Evolutionary conservation across 2,888 invertebrate genomes (phyloP).

Genomic region (Bugulina stolonifera): DNA sequence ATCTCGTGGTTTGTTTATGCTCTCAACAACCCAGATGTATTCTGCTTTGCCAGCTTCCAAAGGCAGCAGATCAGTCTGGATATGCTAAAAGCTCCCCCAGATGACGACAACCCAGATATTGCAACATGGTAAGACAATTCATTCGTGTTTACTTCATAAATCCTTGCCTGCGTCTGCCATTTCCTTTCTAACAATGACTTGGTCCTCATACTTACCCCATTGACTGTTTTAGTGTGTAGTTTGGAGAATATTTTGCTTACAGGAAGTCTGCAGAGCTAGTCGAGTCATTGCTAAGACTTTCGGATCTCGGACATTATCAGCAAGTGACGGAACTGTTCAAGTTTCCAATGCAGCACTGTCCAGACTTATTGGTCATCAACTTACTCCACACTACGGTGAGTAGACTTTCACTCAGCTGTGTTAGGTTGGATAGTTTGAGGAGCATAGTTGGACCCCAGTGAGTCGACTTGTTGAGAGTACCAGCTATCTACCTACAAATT

Average conservation of each 20-base stretch:
- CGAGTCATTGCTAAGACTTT: constrained; percentile 76
- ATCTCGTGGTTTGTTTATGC: constrained; percentile 80
- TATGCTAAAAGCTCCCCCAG: constrained; percentile 85
- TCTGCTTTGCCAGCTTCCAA: constrained; percentile 86
- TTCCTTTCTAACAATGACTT: too few relatives aligned
- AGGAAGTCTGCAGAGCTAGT: constrained; percentile 81
- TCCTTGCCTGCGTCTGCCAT: too few relatives aligned
- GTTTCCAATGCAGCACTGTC: constrained; percentile 84
- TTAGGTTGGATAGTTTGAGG: too few relatives aligned
- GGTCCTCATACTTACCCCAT: too few relatives aligned
- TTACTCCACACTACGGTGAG: constrained; percentile 74
- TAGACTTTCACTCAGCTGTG: too few relatives aligned
- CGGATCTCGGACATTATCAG: constrained; percentile 77
- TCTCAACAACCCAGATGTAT: constrained; percentile 83
- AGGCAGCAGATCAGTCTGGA: constrained; percentile 81
- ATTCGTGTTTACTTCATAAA: too few relatives aligned
- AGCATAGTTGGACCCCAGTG: too few relatives aligned
- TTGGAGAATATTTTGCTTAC: constrained; percentile 29
- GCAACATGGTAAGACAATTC: constrained; percentile 75
- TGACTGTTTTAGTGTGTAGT: too few relatives aligned
- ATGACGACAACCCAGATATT: constrained; percentile 87
- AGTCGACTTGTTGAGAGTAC: too few relatives aligned
- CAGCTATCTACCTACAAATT: too few relatives aligned
- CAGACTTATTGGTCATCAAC: constrained; percentile 84
- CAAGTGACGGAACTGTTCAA: constrained; percentile 83